A percentile compares a stretch with the other conserved stretches of the same genome.
Evolutionary conservation across 2,797 vertebrate species (phyloP).

Genomic region (Sebastes hubbsi): DNA sequence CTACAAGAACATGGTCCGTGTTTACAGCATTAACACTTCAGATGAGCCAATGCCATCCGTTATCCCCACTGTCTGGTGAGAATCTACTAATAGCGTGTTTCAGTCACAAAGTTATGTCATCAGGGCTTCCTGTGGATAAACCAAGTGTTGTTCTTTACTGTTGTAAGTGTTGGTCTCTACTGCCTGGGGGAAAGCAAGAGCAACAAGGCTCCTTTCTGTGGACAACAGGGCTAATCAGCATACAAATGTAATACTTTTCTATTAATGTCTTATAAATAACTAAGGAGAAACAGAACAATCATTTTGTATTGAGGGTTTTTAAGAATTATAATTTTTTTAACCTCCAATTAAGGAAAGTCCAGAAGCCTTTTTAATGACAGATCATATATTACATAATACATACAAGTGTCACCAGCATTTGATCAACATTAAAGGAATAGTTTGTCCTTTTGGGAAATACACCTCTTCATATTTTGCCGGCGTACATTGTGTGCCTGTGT

Average conservation of each 20-base stretch:
- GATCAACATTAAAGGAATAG: background rate
- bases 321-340: background rate
- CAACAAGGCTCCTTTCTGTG: background rate
- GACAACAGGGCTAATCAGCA: background rate
- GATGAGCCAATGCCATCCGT: constrained; percentile 41
- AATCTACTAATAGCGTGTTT: constrained; percentile 57
- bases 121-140: constrained; percentile 57
- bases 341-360: background rate
- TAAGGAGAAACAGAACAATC: background rate
- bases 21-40: constrained; percentile 55
- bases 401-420: background rate
- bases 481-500: no score
- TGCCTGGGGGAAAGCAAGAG: constrained; percentile 4
- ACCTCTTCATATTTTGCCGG: background rate
- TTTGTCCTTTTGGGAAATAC: background rate
- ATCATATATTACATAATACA: background rate
- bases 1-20: constrained; percentile 33
- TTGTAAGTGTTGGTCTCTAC: constrained; percentile 39
- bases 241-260: background rate
- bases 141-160: constrained; percentile 32
- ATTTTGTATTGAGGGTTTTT: background rate
- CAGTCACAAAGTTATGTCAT: constrained; percentile 65
- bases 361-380: background rate
- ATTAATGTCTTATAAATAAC: background rate
- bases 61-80: constrained; percentile 58